Base-by-base conservation (phyloP, 35 echinoderm and acorn worm genomes). In the Apostichopus parvimensis region DNA sequence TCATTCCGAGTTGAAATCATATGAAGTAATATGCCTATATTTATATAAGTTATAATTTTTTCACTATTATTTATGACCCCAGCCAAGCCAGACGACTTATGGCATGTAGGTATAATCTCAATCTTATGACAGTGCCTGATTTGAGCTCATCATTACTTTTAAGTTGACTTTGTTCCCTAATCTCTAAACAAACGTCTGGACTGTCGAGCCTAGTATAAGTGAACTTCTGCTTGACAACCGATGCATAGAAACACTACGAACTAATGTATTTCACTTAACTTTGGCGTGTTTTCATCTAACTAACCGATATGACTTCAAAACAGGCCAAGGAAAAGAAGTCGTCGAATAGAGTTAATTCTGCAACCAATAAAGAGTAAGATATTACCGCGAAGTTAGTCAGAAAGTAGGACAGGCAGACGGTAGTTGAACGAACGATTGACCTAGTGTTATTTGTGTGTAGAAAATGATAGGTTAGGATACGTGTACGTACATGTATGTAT, bases 361-460 rank as follows among this genome's bases (percentile, higher is more conserved):
- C 94, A 73, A 93, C 94, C 56, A 98, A 95, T n/a, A 93, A 98
- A 87, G 96, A 98, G 96, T 98, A 98, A 98, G 96, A 90, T 25
- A 72, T 54, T 56, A 28, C 71, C 8, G 64, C 11, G 7, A 68
- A 18, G 18, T 68, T 68, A 68, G 18, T 14, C 64, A 68, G 18
- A 68, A 68, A 14, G 18, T 11, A 11, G 64, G 64, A 68, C 11
- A 68, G 64, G 18, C 11, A 45, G 34, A 68, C 11, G 18, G 18
- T 18, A 68, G 64, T 68, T 68, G 64, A 45, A 8, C 1, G 10
- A 82, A 56, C 9, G 45, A 12, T 56, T 11, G 10, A 53, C 79
- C 79, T 82, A 56, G 52, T 82, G 79, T 82, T 82, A 82, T 82
- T 13, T 34, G 6, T 82, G 52, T 55, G 79, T 82, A 54, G 17